Conservation (phyloP, 2,888 invertebrate species). For the Lasioglossum calceatum region DNA sequence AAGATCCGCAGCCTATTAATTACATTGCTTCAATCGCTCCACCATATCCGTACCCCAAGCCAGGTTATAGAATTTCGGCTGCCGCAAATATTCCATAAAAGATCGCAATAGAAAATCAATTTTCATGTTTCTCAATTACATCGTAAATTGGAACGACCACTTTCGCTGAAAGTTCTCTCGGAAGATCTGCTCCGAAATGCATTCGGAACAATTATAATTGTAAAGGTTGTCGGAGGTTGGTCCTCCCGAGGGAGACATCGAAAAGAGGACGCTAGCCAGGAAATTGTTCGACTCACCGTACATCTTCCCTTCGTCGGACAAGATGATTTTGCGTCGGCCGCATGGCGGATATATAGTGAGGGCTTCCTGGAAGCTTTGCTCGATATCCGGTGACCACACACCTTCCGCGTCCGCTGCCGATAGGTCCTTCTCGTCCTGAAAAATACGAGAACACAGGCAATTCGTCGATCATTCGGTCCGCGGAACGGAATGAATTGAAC, state of each 20-base stretch:
- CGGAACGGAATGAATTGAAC: background rate
- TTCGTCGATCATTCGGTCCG: slow-evolving; percentile 10
- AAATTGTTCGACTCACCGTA: slow-evolving; percentile 93
- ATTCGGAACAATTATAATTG: background rate
- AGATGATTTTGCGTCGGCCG: slow-evolving; percentile 99
- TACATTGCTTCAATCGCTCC: too few species aligned
- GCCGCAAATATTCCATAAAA: too few species aligned
- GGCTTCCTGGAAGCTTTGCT: slow-evolving; percentile 99
- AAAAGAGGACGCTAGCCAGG: slow-evolving; percentile 31
- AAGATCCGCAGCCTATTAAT: too few species aligned
- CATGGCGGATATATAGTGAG: slow-evolving; percentile 99
- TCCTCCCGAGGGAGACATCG: background rate
- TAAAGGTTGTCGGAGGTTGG: background rate
- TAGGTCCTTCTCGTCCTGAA: slow-evolving; percentile 93
- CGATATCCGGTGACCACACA: slow-evolving; percentile 99
- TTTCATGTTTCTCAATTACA: background rate
- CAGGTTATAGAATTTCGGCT: too few species aligned
- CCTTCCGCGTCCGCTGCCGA: slow-evolving; percentile 99
- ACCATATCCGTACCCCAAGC: too few species aligned
- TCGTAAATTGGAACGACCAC: background rate
- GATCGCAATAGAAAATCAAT: background rate
- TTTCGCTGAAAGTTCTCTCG: background rate
- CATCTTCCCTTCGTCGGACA: slow-evolving; percentile 99
- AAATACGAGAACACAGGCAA: slow-evolving; percentile 35
- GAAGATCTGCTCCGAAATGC: background rate